Percentiles rank a stretch among this genome's conserved stretches.
phyloP scores from a whole-genome alignment of 1,140 invertebrate species.

The Fopius arisanus region DNA sequence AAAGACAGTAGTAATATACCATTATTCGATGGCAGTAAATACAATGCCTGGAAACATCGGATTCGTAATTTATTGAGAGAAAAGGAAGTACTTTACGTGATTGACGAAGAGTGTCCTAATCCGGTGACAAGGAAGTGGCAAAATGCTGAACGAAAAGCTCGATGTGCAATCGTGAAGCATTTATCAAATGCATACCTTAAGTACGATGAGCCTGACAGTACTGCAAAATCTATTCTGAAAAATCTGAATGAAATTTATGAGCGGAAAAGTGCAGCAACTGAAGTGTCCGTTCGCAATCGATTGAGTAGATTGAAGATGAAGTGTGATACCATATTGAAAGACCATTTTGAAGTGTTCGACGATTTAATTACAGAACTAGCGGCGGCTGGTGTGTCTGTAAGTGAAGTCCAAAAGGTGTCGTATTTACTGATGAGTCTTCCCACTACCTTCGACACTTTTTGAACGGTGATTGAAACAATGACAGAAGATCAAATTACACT shows the following conservation, averaged over 20 bases:
- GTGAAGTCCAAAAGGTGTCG: slow-evolving; percentile 50
- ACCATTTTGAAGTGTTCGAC: no score
- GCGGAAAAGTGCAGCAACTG: slow-evolving; percentile 55
- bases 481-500: slow-evolving; percentile 50
- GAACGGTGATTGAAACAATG: slow-evolving; percentile 59
- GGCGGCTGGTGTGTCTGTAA: slow-evolving; percentile 44
- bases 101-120: slow-evolving; percentile 38
- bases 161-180: slow-evolving; percentile 52
- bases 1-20: slow-evolving; percentile 33
- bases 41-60: slow-evolving; percentile 38
- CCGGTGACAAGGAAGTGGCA: slow-evolving; percentile 41
- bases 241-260: slow-evolving; percentile 55
- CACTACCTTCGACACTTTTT: slow-evolving; percentile 47
- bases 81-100: slow-evolving; percentile 34
- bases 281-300: slow-evolving; percentile 52
- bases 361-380: no score
- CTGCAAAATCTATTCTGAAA: slow-evolving; percentile 49
- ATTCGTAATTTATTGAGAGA: slow-evolving; percentile 18
- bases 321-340: slow-evolving; percentile 42
- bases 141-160: slow-evolving; percentile 46
- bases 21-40: slow-evolving; percentile 36
- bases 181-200: slow-evolving; percentile 51
- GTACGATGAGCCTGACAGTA: slow-evolving; percentile 46
- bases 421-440: slow-evolving; percentile 56
- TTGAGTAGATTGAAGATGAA: slow-evolving; percentile 53